Evolutionary conservation across 2,797 vertebrate species (phyloP).

Genomic region (Pipistrellus kuhlii): DNA sequence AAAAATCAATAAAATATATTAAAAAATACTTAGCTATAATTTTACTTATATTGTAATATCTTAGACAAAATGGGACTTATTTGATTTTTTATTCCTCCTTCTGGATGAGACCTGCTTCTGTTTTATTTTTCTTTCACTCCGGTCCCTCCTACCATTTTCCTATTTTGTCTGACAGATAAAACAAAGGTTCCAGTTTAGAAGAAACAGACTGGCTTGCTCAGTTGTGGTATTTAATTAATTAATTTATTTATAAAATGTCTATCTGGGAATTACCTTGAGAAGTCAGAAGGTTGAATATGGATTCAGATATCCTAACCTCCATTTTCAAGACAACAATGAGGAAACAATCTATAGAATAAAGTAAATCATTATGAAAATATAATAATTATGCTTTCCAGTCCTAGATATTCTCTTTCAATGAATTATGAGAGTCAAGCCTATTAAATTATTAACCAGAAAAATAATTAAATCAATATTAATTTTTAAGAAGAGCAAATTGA

Average conservation of each 20-base stretch:
- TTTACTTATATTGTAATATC: not conserved
- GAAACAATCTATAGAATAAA: not conserved
- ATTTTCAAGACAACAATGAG: not conserved
- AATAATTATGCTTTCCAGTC: not conserved
- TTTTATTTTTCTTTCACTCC: not conserved
- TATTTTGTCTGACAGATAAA: not conserved
- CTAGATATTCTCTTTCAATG: not conserved
- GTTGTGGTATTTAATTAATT: not conserved
- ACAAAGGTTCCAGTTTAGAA: not conserved
- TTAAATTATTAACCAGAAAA: conserved; percentile 15
- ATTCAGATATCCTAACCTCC: not conserved
- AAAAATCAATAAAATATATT: too few relatives aligned
- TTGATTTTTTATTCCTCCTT: not conserved
- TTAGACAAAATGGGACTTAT: not conserved
- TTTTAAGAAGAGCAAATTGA: conserved; percentile 32
- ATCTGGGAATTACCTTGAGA: not conserved
- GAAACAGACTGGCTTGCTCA: not conserved
- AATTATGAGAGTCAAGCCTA: conserved; percentile 18
- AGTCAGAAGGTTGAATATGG: not conserved
- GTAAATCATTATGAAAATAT: not conserved
- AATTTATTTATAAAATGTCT: conserved; percentile 6
- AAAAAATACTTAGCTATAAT: not conserved
- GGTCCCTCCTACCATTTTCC: not conserved
- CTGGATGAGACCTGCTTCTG: not conserved
- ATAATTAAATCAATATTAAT: conserved; percentile 38